Percentiles rank a stretch among this genome's conserved stretches.
Conservation (phyloP, 2,888 invertebrate genomes). For the Pseudeuparius sepicola region DNA sequence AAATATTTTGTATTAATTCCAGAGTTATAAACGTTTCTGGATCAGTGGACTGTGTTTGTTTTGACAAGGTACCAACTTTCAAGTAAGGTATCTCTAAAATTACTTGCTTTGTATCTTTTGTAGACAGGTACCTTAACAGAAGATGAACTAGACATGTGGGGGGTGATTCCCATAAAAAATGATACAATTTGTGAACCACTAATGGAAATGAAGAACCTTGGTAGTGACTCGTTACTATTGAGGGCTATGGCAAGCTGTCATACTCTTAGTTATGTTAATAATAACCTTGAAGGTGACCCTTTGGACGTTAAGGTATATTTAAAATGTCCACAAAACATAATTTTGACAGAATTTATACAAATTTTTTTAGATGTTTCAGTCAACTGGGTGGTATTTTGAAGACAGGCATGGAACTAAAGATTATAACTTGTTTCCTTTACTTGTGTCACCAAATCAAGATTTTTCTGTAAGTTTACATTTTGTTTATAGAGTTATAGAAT, state of each 20-base stretch:
- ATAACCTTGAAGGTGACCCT: constrained; percentile 82
- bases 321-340: no score
- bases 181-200: constrained; percentile 25
- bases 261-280: constrained; percentile 80
- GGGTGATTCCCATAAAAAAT: constrained; percentile 57
- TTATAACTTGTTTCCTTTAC: no score
- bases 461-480: no score
- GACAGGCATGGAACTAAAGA: no score
- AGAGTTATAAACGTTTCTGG: constrained; percentile 89
- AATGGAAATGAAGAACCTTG: constrained; percentile 26
- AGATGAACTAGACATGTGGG: constrained; percentile 94
- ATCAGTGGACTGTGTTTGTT: constrained; percentile 78
- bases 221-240: constrained; percentile 26
- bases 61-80: constrained; percentile 62
- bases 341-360: constrained; percentile 8
- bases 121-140: constrained; percentile 94
- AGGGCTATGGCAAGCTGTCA: constrained; percentile 89
- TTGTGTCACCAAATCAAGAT: no score
- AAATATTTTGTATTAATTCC: constrained; percentile 87
- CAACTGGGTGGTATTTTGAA: constrained; percentile 80
- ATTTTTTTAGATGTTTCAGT: constrained; percentile 74
- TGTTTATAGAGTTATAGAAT: no score
- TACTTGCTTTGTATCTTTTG: no score
- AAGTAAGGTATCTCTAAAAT: no score
- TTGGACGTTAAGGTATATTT: constrained; percentile 83